Evolutionary conservation across 2,113 vertebrate genomes (phyloP), one percentile per base, ranked within the genome.

Genomic region (Dipodomys spectabilis): DNA sequence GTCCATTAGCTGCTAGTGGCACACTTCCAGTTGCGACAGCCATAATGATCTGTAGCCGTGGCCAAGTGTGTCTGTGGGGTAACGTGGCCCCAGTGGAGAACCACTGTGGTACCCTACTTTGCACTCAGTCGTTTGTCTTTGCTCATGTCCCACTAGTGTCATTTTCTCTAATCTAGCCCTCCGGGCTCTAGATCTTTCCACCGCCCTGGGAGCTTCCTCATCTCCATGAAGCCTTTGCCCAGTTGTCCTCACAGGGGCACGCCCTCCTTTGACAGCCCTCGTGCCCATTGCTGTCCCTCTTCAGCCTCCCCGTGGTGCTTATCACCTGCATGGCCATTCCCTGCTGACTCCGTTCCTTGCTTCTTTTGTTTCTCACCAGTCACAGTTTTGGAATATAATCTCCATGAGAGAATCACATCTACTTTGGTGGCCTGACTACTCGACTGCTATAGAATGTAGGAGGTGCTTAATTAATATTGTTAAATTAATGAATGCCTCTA

Each of bases 171-270:
- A 19, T 65, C 16, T 62, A 75, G n/a, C 16, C 12, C 18, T 25
- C 28, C 32, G 22, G 44, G 27, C 39, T 77, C 77, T 86, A 28
- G 72, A 4, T 44, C 30, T 60, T 73, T 67, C 72, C 6, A 1
- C 2, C 28, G 30, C 27, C 3, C 0, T 1, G 4, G 6, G 4
- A 23, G 5, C 57, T 62, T 22, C 32, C 5, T 62, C 1, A 9
- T 13, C 44, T 28, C 75, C 25, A 16, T 11, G 5, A 27, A 27
- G 18, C n/a, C 4, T 18, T 49, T n/a, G 23, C 57, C 39, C 13
- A 45, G 0, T 32, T 53, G 32, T 39, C 49, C 30, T 45, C 27
- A n/a, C 65, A 22, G 28, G 3, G 2, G 20, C 12, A 23, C 25
- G n/a, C 7, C 57, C n/a, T 28, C 60, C n/a, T 57, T 57, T 57